These are phyloP conservation scores for Pteronura brasiliensis DNA, from an alignment of 2,113 vertebrate genomes.

Conservation along the genomic window DNA sequence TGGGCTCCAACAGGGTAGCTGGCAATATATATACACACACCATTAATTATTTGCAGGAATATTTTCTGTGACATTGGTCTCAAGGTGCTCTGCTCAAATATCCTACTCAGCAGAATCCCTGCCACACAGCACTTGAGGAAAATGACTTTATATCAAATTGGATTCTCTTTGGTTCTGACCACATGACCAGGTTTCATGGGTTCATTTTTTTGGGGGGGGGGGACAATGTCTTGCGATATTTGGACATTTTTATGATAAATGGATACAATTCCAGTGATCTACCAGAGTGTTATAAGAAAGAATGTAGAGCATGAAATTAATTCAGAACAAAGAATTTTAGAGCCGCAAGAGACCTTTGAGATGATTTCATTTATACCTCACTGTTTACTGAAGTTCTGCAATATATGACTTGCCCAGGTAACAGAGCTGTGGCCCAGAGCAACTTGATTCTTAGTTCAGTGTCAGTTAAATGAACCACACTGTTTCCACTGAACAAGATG, in stretches of 20 bases:
- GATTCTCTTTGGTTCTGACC: slow-evolving; percentile 54
- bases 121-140: slow-evolving; percentile 31
- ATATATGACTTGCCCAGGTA: not conserved
- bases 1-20: not conserved
- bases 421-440: not conserved
- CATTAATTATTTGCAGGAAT: slow-evolving; percentile 69
- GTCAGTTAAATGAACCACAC: not conserved
- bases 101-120: slow-evolving; percentile 60
- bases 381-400: not conserved
- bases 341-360: not conserved
- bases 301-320: not conserved
- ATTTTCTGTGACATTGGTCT: slow-evolving; percentile 73
- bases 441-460: not conserved
- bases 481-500: not conserved
- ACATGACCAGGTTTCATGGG: not conserved
- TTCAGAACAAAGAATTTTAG: not conserved
- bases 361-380: not conserved
- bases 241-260: slow-evolving; percentile 6
- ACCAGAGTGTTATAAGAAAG: not conserved
- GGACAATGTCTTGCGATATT: not conserved
- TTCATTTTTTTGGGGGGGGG: not conserved
- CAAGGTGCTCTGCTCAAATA: slow-evolving; percentile 68
- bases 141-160: slow-evolving; percentile 58
- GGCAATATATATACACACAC: slow-evolving; percentile 58
- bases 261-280: not conserved